A percentile compares a stretch with the other conserved stretches of the same genome.
Evolutionary conservation across 2,113 vertebrate species (phyloP).

Genomic region (Aix galericulata): DNA sequence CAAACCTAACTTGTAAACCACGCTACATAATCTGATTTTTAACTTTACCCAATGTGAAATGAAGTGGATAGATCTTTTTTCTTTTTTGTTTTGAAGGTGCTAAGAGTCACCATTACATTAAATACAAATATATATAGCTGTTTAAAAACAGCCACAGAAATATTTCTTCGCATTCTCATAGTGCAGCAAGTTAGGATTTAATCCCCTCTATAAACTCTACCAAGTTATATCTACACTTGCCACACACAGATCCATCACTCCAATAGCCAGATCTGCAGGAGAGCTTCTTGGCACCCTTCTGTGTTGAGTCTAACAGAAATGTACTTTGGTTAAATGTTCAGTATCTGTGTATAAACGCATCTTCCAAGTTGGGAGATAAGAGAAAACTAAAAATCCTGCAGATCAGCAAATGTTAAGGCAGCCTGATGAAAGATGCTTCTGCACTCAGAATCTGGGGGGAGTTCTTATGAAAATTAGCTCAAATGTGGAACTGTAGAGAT

Average conservation of each 20-base stretch:
- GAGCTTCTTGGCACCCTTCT: not conserved
- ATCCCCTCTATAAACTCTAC: not conserved
- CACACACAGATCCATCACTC: accelerated
- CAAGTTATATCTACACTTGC: not conserved
- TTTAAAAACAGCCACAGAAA: not conserved
- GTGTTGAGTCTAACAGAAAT: not conserved
- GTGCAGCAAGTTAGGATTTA: not conserved
- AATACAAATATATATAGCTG: not conserved
- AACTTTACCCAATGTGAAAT: not conserved
- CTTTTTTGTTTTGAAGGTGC: not conserved
- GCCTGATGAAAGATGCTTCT: not conserved
- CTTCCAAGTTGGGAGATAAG: not conserved
- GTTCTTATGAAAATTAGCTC: not conserved
- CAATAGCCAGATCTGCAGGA: not conserved
- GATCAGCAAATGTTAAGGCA: not conserved
- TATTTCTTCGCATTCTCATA: not conserved
- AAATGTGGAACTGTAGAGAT: not conserved
- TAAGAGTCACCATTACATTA: not conserved
- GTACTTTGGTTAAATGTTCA: not conserved
- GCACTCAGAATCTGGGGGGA: not conserved
- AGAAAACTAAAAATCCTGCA: not conserved
- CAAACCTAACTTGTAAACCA: not conserved
- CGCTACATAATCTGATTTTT: not conserved
- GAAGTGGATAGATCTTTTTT: not conserved
- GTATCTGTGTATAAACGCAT: not conserved